Percentiles rank a stretch among this genome's conserved stretches.
These are phyloP conservation scores for Neogale vison DNA, from an alignment of 2,113 vertebrate species.

Conservation along the genomic window DNA sequence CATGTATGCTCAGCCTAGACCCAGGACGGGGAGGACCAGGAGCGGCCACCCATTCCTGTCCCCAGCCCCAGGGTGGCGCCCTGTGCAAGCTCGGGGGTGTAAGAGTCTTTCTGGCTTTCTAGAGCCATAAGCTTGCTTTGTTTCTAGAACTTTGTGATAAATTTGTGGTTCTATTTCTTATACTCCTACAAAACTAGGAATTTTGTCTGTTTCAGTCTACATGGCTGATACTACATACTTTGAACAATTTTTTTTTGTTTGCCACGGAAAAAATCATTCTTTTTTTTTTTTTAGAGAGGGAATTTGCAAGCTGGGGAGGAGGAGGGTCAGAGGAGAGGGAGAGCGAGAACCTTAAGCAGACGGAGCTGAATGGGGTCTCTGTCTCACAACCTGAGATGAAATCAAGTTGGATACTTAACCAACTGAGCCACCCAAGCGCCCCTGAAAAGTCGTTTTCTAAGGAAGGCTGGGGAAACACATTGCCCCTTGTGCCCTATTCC, in stretches of 20 bases:
- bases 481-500: too few relatives aligned
- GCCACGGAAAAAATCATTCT: background rate
- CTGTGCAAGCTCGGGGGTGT: accelerated
- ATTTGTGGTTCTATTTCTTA: background rate
- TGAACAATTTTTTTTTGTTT: background rate
- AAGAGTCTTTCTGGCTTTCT: background rate
- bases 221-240: background rate
- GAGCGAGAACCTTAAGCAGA: background rate
- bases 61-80: background rate
- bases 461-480: background rate
- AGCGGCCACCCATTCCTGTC: background rate
- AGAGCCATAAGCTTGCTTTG: background rate
- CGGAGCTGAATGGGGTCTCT: background rate
- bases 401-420: background rate
- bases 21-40: background rate
- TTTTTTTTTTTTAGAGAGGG: background rate
- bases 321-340: background rate
- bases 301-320: background rate
- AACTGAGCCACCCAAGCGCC: background rate
- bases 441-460: background rate
- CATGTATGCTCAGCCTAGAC: background rate
- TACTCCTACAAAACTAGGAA: background rate
- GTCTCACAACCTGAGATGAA: background rate
- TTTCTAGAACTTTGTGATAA: background rate
- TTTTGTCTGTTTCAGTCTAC: background rate